Evolutionary conservation across 2,113 vertebrate species (phyloP), one percentile per base, ranked within the genome.

Genomic region (Ellobius talpinus): DNA sequence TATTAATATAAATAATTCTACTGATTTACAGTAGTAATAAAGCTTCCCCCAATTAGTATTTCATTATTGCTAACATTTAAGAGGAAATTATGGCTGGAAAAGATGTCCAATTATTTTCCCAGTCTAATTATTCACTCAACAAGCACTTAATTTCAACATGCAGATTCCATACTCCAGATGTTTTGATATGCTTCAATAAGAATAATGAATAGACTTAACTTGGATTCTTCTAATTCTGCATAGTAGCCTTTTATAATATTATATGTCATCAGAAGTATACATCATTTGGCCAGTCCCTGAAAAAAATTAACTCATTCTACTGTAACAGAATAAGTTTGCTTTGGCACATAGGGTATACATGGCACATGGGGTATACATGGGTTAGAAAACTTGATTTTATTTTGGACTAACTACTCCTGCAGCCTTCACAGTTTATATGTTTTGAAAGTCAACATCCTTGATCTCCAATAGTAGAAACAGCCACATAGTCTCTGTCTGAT

Each of bases 111-210:
- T 78, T 93, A 84, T 63, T 89, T 96, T 50, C 9, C 72, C 12
- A 82, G 36, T 84, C 45, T 90, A 93, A 96, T 91, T 66, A 73
- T 84, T 91, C 50, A 94, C 14, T 89, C 61, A 94, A 24, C 36
- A 96, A 94, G 21, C 50, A 90, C 50, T 92, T 91, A 86, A 87
- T 91, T 89, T 95, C 77, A 66, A 21, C 31, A 94, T 16, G 24
- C 4, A 91, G 36, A 42, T 92, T 63, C 7, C 88, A 12, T 95
- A 50, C 36, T 50, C 31, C 47, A 89, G 10, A 21, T 9, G 92
- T 10, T 85, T 88, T 92, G 65, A 76, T 86, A 70, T 74, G n/a
- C 39, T 91, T 91, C 31, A 10, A 45, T 81, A 77, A 87, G 5
- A 95, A 52, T 65, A 94, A 42, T n/a, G 6, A 92, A 39, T 1